Evolutionary conservation across 30 jellyfish, hydroid and myxozoan genomes (phyloP).

Genomic region (Cassiopea andromeda): DNA sequence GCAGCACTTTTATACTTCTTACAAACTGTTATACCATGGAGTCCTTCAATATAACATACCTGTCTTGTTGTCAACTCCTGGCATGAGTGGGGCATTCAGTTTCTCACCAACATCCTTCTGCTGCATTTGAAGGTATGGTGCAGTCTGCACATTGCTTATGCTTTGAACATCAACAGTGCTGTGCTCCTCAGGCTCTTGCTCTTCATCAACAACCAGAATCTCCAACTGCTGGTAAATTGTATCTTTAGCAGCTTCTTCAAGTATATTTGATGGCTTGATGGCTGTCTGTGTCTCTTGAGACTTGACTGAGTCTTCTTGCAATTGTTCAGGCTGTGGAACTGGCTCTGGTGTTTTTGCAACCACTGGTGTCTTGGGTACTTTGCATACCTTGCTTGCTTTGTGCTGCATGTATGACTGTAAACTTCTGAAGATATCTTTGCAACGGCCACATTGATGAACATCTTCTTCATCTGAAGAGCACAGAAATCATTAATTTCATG

Average conservation of each 20-base stretch:
- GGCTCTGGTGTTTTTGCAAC: conserved; percentile 48
- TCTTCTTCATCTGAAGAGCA: conserved; percentile 78
- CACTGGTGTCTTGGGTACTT: conserved; percentile 23
- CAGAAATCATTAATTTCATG: no score
- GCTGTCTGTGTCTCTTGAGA: conserved; percentile 35
- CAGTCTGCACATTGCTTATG: conserved; percentile 63
- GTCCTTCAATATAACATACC: conserved; percentile 19
- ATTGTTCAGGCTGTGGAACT: conserved; percentile 28
- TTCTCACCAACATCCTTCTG: conserved; percentile 17
- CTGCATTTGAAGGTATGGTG: conserved; percentile 55
- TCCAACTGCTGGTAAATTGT: conserved; percentile 80
- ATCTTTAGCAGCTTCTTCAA: conserved; percentile 92
- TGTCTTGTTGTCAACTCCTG: conserved; percentile 11
- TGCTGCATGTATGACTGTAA: conserved; percentile 80
- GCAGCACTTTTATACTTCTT: not conserved
- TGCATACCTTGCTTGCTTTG: conserved; percentile 87
- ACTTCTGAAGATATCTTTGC: conserved; percentile 83
- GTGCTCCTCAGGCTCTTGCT: conserved; percentile 44
- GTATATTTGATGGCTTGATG: conserved; percentile 72
- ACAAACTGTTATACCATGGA: not conserved
- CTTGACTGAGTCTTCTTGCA: conserved; percentile 7
- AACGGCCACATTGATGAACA: conserved; percentile 97
- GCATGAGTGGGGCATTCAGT: conserved; percentile 29
- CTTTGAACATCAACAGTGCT: conserved; percentile 75
- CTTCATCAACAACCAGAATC: conserved; percentile 70